Percentiles rank a stretch among this genome's conserved stretches.
These are phyloP conservation scores for Gryllus bimaculatus DNA, from an alignment of 1,140 invertebrate species.

Conservation along the genomic window DNA sequence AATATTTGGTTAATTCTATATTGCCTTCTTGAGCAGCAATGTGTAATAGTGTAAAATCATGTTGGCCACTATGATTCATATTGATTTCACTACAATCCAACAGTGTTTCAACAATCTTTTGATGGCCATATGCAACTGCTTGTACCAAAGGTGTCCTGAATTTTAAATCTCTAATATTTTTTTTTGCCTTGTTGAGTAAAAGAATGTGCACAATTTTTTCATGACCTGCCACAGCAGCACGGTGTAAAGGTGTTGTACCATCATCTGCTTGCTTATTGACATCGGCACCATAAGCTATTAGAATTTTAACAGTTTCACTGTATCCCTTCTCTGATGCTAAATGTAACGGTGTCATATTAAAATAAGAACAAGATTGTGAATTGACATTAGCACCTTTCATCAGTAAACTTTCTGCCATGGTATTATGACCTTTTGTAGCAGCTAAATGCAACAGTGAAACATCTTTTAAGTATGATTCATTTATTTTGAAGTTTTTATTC, in stretches of 20 bases:
- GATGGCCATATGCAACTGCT: background rate
- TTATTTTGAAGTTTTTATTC: background rate
- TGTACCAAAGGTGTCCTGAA: background rate
- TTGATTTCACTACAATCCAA: background rate
- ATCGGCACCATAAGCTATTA: background rate
- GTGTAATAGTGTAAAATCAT: background rate
- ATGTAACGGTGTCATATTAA: slow-evolving; percentile 38
- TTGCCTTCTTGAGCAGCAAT: background rate
- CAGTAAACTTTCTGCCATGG: slow-evolving; percentile 37
- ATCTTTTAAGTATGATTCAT: background rate
- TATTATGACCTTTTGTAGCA: slow-evolving; percentile 37
- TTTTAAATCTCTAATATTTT: background rate
- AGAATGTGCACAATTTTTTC: background rate
- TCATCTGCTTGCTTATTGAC: background rate
- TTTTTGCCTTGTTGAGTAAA: background rate
- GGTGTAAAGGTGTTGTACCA: background rate
- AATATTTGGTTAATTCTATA: background rate
- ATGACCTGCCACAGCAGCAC: background rate
- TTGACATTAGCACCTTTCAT: slow-evolving; percentile 37
- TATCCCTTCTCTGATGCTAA: background rate
- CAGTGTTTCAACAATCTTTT: background rate
- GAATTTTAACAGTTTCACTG: background rate
- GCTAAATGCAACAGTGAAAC: slow-evolving; percentile 30
- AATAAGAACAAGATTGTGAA: slow-evolving; percentile 33
- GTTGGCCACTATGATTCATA: background rate